Base-by-base conservation (phyloP, 2,888 invertebrate genomes). In the Orchestes rusci region DNA sequence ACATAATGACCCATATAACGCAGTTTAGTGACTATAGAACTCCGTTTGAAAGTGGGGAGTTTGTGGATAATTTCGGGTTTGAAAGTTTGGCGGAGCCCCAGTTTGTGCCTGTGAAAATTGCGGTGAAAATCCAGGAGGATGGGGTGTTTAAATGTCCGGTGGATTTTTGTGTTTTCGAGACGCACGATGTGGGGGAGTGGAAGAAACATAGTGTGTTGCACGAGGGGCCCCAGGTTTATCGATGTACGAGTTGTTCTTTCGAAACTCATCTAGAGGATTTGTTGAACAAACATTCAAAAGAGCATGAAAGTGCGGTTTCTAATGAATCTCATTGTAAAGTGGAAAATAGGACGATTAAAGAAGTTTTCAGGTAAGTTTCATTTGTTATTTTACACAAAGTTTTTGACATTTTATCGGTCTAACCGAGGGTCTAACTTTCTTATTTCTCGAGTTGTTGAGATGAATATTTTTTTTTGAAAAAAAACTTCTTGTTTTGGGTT, bases 361-460 rank as follows among this genome's bases (percentile, higher is more conserved):
- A n/a, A n/a, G n/a, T n/a, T n/a, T n/a, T n/a, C n/a, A n/a, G n/a
- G n/a, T n/a, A n/a, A n/a, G n/a, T n/a, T n/a, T n/a, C n/a, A n/a
- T n/a, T n/a, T n/a, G n/a, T n/a, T n/a, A n/a, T n/a, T n/a, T n/a
- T n/a, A n/a, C n/a, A n/a, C n/a, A n/a, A n/a, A n/a, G n/a, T n/a
- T n/a, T n/a, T n/a, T n/a, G n/a, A n/a, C n/a, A n/a, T n/a, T n/a
- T n/a, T n/a, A n/a, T n/a, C n/a, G n/a, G n/a, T n/a, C n/a, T n/a
- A n/a, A n/a, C n/a, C n/a, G n/a, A n/a, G n/a, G n/a, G n/a, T n/a
- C n/a, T n/a, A n/a, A n/a, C n/a, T n/a, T n/a, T n/a, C n/a, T n/a
- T n/a, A n/a, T 48, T 40, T 18, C 41, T 42, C 30, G 49, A 42
- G 19, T 16, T 34, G 5, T 48, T 44, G 8, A 46, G 30, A 42